A percentile compares a stretch with the other conserved stretches of the same genome.
phyloP scores from a whole-genome alignment of 2,888 invertebrate species.

The Bombylius major region DNA sequence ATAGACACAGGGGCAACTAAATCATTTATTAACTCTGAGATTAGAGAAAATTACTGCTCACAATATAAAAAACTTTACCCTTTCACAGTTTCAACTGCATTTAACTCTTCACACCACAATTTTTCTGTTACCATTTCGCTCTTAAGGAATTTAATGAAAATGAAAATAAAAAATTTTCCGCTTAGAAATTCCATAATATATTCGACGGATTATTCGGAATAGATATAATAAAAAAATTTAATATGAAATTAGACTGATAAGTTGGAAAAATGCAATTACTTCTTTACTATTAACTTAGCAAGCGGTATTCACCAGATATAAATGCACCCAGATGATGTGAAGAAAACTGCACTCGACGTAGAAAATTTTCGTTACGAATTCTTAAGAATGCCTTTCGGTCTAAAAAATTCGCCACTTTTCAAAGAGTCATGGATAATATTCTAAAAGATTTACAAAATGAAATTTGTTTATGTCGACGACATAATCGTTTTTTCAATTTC shows the following conservation, averaged over 20 bases:
- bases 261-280: background rate
- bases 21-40: constrained; percentile 4
- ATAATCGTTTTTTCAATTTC: too few species aligned
- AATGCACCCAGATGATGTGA: too few species aligned
- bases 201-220: background rate
- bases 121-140: constrained; percentile 2
- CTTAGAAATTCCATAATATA: background rate
- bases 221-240: background rate
- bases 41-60: background rate
- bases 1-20: constrained; percentile 5
- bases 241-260: background rate
- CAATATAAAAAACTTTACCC: constrained; percentile 2
- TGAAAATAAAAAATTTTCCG: background rate
- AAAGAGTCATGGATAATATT: too few species aligned
- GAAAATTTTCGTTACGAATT: too few species aligned
- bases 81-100: constrained; percentile 6
- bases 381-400: background rate
- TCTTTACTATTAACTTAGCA: background rate
- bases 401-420: background rate
- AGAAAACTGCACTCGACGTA: too few species aligned
- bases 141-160: constrained; percentile 3
- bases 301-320: too few species aligned
- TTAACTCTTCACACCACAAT: constrained; percentile 4
- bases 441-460: too few species aligned
- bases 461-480: too few species aligned